Evolutionary conservation across 2,888 invertebrate genomes (phyloP), one percentile per base, ranked within the genome.

Genomic region (Drosophila niveifrons): DNA sequence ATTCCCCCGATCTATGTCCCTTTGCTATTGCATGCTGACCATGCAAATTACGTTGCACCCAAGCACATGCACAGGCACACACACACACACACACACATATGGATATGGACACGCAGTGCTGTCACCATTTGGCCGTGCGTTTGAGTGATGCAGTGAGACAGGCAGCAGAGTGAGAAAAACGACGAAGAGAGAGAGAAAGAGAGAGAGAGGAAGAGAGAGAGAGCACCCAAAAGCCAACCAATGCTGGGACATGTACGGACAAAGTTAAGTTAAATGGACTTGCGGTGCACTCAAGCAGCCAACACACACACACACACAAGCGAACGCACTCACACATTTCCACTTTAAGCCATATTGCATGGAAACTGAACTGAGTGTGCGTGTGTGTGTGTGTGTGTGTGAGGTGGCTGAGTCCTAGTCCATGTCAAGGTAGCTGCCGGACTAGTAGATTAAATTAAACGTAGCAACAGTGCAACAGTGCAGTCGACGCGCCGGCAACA

Each of bases 371-470:
- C n/a, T 39, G 39, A 2, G 18, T 41, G 41, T 23, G 11, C 13
- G 11, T 52, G 44, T 44, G 18, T 46, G 11, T 9, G 47, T 18
- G 29, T 43, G 41, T 18, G 50, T 47, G 8, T 46, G 34, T 31
- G 69, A 63, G 47, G 61, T 75, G 70, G 61, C 64, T 64, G 75
- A 44, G 61, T n/a, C n/a, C 61, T 55, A 65, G 65, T 70, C 57
- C 87, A 77, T 88, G 84, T 86, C 88, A 89, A 89, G 89, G 88
- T 89, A 81, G 82, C 75, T 66, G 66, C 73, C 77, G 83, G 87
- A 83, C 88, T 88, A 82, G 82, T 88, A 83, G 89, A 83, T 83
- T 83, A 89, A 83, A 83, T 83, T 87, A 87, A 83, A 83, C 89
- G 88, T 72, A 78, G 70, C 65, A 79, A 80, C 81, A 66, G 48